These are phyloP conservation scores for Ctenodactylus gundi DNA, from an alignment of 2,113 vertebrate species.

Conservation along the genomic window DNA sequence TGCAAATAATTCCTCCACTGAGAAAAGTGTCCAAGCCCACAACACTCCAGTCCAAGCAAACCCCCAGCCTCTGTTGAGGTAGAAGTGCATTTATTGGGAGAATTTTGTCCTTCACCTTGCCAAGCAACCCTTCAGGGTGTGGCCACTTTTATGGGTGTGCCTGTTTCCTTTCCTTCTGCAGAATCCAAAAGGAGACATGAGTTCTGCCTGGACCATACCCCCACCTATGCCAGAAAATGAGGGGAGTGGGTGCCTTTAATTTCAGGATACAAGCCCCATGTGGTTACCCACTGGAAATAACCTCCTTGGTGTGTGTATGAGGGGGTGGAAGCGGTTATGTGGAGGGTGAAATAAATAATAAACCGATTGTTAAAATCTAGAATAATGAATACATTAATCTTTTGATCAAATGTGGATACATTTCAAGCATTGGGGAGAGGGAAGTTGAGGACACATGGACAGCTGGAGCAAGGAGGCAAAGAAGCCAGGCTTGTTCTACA, in stretches of 20 bases:
- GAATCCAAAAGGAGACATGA: neutral
- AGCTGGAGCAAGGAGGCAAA: conserved; percentile 23
- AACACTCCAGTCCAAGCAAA: conserved; percentile 42
- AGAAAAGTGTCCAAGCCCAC: neutral
- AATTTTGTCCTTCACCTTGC: conserved; percentile 55
- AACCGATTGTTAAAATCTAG: conserved; percentile 47
- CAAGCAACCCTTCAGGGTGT: conserved; percentile 37
- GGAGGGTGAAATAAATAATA: conserved; percentile 65
- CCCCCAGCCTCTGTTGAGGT: neutral
- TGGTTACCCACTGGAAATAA: conserved; percentile 29
- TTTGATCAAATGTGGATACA: conserved; percentile 39
- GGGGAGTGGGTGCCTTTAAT: neutral
- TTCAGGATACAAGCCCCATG: neutral
- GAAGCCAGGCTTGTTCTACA: conserved; percentile 41
- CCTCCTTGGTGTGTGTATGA: conserved; percentile 36
- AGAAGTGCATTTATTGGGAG: conserved; percentile 64
- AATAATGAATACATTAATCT: conserved; percentile 57
- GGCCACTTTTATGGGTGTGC: neutral
- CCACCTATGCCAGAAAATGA: conserved; percentile 48
- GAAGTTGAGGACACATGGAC: neutral
- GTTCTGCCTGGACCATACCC: conserved; percentile 34
- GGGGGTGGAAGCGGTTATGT: conserved; percentile 29
- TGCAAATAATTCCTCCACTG: conserved; percentile 43
- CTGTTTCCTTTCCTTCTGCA: conserved; percentile 17
- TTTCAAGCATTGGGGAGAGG: neutral